Evolutionary conservation across 1,140 invertebrate genomes (phyloP).

Genomic region (Mercenaria mercenaria): DNA sequence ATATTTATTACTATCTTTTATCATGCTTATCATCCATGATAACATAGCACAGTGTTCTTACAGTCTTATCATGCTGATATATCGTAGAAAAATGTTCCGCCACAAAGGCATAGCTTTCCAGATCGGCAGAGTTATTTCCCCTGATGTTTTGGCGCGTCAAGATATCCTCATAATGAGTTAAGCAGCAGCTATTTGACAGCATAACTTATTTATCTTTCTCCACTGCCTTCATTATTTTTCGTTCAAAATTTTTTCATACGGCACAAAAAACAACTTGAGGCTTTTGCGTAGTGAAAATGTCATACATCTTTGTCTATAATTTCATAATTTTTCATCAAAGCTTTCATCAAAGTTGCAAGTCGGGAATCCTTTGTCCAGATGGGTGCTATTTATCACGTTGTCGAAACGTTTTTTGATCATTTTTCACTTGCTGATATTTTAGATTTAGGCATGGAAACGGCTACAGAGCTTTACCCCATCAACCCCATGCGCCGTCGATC

Average conservation of each 20-base stretch:
- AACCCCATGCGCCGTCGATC: conserved; percentile 47
- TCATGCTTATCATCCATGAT: conserved; percentile 40
- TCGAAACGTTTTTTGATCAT: conserved; percentile 48
- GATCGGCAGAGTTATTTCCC: conserved; percentile 27
- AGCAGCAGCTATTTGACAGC: conserved; percentile 49
- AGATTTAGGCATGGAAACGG: background rate
- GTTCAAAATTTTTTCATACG: conserved; percentile 63
- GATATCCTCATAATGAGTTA: conserved; percentile 55
- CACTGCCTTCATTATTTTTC: conserved; percentile 60
- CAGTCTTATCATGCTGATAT: conserved; percentile 10
- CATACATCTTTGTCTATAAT: conserved; percentile 58
- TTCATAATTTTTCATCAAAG: conserved; percentile 62
- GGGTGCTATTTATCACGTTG: conserved; percentile 52
- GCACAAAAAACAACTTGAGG: conserved; percentile 42
- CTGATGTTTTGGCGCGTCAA: conserved; percentile 37
- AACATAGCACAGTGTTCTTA: conserved; percentile 55
- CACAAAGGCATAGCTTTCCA: conserved; percentile 59
- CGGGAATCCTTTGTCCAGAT: conserved; percentile 57
- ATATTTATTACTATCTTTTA: conserved; percentile 63
- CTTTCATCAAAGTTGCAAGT: conserved; percentile 24
- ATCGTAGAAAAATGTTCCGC: conserved; percentile 53
- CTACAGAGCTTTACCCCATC: conserved; percentile 20
- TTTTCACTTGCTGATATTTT: conserved; percentile 52
- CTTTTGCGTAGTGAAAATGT: conserved; percentile 37
- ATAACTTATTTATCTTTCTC: conserved; percentile 63